Base-by-base conservation (phyloP, 2,797 vertebrate genomes). In the Channa striata region DNA sequence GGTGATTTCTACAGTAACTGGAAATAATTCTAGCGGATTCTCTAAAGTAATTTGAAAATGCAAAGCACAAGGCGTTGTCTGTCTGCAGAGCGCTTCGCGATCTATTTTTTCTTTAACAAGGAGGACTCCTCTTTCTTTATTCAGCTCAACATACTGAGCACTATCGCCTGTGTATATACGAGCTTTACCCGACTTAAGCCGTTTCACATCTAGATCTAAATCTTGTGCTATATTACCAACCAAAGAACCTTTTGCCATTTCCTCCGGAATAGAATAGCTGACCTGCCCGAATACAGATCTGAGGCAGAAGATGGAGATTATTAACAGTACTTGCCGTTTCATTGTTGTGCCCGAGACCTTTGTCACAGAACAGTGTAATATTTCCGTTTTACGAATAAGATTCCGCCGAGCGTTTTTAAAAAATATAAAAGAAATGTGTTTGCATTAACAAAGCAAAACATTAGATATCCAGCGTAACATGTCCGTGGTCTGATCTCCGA, bases 31-130 rank as follows among this genome's bases (percentile, higher is more conserved):
- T 10, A 94, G 61, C 0, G 93, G 86, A 48, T 87, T 93, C 1
- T 93, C 93, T 19, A 93, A 77, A 5, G 89, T 81, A 0, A 94
- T 83, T 58, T 85, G 91, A 33, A 74, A 91, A 91, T 75, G 85
- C 39, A 81, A 88, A 87, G 74, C 85, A 6, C 89, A 90, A 51
- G 82, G 85, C 64, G 83, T 85, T 11, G 83, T 86, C 59, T 90
- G 74, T 50, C 69, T 39, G 53, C 88, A 91, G 8, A 91, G 75
- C 3, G 65, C 16, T 30, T 92, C 89, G 6, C 89, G 50, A 74
- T 92, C 89, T 66, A 90, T 90, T 39, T 52, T 86, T 6, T 90
- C 75, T 56, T 79, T 85, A 1, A 91, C 71, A 8, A 89, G 17
- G 48, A 92, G 84, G 34, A 83, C 58, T 61, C 90, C 91, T 33